Conservation (phyloP, 1,140 invertebrate species). For the Drosophila miranda region DNA sequence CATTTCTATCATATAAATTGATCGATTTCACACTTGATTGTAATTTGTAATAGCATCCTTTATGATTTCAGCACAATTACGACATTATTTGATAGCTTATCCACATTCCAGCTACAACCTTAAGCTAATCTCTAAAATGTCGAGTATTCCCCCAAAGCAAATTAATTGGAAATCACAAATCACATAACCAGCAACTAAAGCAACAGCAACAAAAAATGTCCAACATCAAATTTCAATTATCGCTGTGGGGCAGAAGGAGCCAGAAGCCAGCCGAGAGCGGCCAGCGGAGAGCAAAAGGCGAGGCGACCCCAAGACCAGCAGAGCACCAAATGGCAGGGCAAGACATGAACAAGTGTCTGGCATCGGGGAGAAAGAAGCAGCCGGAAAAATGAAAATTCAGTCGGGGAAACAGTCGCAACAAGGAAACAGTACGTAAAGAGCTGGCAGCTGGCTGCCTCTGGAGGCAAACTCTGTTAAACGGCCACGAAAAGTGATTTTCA, state of each 20-base stretch:
- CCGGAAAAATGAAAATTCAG: conserved; percentile 49
- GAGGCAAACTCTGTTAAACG: conserved; percentile 26
- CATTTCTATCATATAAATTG: too few species aligned
- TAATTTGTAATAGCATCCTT: not conserved
- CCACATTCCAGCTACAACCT: not conserved
- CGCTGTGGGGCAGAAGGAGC: conserved; percentile 46
- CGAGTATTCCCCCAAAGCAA: conserved; percentile 1
- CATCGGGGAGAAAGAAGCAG: conserved; percentile 21
- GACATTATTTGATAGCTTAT: not conserved
- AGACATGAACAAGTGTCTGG: conserved; percentile 59
- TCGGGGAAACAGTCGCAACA: conserved; percentile 15
- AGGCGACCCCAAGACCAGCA: conserved; percentile 42
- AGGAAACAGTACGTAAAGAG: not conserved
- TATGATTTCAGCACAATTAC: not conserved
- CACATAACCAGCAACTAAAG: conserved; percentile 2
- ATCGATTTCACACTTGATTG: too few species aligned
- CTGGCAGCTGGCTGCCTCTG: not conserved
- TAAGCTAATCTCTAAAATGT: not conserved
- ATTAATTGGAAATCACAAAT: not conserved
- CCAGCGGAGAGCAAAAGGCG: conserved; percentile 38
- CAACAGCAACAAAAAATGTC: conserved; percentile 26
- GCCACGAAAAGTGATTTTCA: conserved; percentile 61
- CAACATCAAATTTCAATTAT: conserved; percentile 75
- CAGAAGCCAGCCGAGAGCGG: conserved; percentile 36
- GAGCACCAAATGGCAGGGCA: conserved; percentile 11